phyloP scores from a whole-genome alignment of 2,113 vertebrate species.

The Mystacornis crossleyi region DNA sequence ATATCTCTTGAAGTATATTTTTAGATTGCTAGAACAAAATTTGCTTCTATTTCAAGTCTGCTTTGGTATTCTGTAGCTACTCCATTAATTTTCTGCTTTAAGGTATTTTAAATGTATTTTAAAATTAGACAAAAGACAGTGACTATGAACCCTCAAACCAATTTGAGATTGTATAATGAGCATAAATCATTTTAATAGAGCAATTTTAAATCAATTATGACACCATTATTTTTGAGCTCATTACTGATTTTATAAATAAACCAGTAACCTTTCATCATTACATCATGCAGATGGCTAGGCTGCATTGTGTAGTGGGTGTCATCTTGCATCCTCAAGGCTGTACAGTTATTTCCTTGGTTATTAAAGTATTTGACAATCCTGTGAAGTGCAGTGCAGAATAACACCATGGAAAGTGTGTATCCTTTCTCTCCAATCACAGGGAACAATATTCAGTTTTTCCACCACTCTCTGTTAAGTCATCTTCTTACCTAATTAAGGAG shows the following conservation, averaged over 20 bases:
- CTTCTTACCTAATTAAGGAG: not conserved
- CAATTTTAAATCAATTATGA: conserved; percentile 67
- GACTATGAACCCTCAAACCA: conserved; percentile 41
- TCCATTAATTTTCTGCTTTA: conserved; percentile 41
- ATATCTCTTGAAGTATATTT: not conserved
- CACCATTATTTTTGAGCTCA: conserved; percentile 50
- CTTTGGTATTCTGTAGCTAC: not conserved
- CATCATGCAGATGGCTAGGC: not conserved
- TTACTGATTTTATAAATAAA: conserved; percentile 64
- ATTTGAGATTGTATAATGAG: conserved; percentile 52
- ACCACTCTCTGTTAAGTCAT: not conserved
- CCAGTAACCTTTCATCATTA: conserved; percentile 30
- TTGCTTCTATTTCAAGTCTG: not conserved
- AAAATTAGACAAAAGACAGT: conserved; percentile 52
- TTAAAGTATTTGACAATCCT: not conserved
- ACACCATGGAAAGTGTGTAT: not conserved
- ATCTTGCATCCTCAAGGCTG: not conserved
- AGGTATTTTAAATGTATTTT: conserved; percentile 43
- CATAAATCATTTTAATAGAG: conserved; percentile 63
- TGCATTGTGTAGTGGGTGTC: not conserved
- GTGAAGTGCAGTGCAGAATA: not conserved
- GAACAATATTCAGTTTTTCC: not conserved
- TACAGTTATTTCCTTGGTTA: not conserved
- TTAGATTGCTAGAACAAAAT: not conserved
- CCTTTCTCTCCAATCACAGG: not conserved